Conservation (phyloP, 2,888 invertebrate genomes). For the Hydriomena furcata region DNA sequence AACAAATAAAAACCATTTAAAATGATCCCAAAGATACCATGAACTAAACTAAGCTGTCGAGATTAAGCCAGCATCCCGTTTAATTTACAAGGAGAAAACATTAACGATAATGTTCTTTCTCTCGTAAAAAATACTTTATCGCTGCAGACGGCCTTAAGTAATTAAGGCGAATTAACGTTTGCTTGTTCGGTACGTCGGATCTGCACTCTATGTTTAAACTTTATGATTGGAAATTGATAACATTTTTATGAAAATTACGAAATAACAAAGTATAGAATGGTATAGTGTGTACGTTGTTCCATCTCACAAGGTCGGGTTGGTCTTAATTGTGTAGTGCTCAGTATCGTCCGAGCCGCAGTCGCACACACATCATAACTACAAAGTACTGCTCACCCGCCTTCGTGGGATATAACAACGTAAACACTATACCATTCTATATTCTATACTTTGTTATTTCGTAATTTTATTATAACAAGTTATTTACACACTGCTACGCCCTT, state of each 20-base stretch:
- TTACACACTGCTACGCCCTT: too few relatives aligned
- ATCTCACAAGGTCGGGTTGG: too few relatives aligned
- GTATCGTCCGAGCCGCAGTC: too few relatives aligned
- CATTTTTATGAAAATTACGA: background rate
- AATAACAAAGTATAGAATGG: background rate
- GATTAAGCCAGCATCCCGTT: constrained; percentile 53
- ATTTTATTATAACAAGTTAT: too few relatives aligned
- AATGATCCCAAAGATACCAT: constrained; percentile 11
- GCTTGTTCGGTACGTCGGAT: constrained; percentile 67
- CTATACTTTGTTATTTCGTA: too few relatives aligned
- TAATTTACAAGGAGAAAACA: constrained; percentile 72
- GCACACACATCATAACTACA: too few relatives aligned
- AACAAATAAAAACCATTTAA: background rate
- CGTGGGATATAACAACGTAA: too few relatives aligned
- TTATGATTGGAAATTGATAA: constrained; percentile 2
- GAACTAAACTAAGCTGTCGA: constrained; percentile 23
- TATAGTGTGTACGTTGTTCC: too few relatives aligned
- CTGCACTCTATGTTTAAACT: constrained; percentile 54
- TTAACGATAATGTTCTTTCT: constrained; percentile 64
- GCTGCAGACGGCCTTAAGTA: constrained; percentile 59
- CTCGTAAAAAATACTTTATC: constrained; percentile 73
- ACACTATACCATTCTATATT: too few relatives aligned
- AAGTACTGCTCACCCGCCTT: too few relatives aligned
- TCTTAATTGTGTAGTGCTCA: too few relatives aligned
- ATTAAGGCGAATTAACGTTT: constrained; percentile 75